These are phyloP conservation scores for Buceros bicornis DNA, from an alignment of 2,797 vertebrate genomes.

Conservation along the genomic window DNA sequence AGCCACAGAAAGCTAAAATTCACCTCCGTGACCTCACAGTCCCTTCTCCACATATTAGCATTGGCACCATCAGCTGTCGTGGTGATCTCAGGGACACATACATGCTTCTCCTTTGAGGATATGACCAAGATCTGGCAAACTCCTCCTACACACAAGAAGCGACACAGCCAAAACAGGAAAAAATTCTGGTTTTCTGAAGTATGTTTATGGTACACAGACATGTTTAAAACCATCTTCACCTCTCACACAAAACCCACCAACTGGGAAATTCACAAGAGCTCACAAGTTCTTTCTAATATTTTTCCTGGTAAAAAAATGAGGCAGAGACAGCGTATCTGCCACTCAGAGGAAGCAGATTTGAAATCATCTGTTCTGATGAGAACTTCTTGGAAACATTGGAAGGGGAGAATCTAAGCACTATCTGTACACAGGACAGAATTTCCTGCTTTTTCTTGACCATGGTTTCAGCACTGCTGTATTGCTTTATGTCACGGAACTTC, in stretches of 20 bases:
- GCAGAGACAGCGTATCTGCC: slow-evolving; percentile 36
- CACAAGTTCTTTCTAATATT: background rate
- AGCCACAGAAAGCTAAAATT: background rate
- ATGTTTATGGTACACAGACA: background rate
- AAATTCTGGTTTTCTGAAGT: background rate
- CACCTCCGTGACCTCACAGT: background rate
- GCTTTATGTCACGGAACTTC: background rate
- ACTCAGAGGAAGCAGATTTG: slow-evolving; percentile 14
- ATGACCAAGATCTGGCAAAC: background rate
- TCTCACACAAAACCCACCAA: background rate
- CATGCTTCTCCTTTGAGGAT: background rate
- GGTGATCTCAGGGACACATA: background rate
- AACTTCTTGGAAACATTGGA: background rate
- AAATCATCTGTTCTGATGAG: slow-evolving; percentile 27
- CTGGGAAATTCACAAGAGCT: background rate
- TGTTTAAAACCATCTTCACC: background rate
- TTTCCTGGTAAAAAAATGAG: slow-evolving; percentile 1
- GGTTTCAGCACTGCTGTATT: background rate
- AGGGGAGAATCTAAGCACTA: background rate
- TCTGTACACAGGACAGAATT: background rate
- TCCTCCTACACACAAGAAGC: background rate
- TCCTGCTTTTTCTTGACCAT: background rate
- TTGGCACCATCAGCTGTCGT: background rate
- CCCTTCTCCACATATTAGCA: background rate
- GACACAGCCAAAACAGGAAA: background rate